Evolutionary conservation across 92 coral and sea anemone species (phyloP).

Genomic region (Plumapathes pennacea): DNA sequence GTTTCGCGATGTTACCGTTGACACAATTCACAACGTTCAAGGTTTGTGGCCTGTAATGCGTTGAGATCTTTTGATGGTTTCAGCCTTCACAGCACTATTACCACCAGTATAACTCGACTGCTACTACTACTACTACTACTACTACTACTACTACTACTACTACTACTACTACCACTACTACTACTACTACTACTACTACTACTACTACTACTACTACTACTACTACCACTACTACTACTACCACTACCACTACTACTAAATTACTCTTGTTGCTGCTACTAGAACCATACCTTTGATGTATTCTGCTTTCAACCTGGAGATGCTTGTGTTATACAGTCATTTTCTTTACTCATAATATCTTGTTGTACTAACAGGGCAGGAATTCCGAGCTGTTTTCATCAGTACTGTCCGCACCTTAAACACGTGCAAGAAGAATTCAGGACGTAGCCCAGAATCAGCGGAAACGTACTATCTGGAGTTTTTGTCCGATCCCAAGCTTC

Average conservation of each 20-base stretch:
- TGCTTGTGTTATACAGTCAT: neutral
- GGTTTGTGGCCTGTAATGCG: conserved; percentile 42
- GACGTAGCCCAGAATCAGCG: conserved; percentile 20
- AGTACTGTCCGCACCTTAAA: conserved; percentile 85
- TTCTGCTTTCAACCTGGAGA: no score
- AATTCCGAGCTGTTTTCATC: conserved; percentile 84
- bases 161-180: no score
- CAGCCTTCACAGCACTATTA: no score
- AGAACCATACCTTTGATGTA: no score
- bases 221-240: no score
- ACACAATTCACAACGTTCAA: conserved; percentile 94
- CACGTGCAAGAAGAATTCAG: conserved; percentile 57
- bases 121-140: no score
- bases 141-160: no score
- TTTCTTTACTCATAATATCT: neutral
- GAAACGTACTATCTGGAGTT: conserved; percentile 64
- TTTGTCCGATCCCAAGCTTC: conserved; percentile 72
- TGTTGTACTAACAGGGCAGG: conserved; percentile 72
- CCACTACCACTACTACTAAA: no score
- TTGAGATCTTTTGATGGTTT: neutral
- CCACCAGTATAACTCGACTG: no score
- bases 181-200: no score
- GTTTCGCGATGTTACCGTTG: conserved; percentile 62
- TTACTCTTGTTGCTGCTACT: no score
- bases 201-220: no score